phyloP scores from a whole-genome alignment of 2,113 vertebrate genomes.

The Hippocampus mohnikei region DNA sequence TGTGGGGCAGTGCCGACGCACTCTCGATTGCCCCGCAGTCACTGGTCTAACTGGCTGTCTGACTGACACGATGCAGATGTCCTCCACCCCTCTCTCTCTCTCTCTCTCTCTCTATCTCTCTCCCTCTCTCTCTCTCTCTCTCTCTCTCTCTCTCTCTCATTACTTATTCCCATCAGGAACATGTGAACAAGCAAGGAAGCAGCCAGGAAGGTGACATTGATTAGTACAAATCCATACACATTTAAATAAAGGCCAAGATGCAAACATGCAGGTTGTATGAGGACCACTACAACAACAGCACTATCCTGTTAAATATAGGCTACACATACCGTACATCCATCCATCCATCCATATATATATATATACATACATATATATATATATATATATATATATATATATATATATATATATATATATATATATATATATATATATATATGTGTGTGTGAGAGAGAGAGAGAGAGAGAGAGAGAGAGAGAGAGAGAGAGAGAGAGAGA shows the following conservation, averaged over 20 bases:
- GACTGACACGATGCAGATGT: constrained; percentile 44
- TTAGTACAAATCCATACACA: constrained; percentile 1
- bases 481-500: too few relatives aligned
- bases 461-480: too few relatives aligned
- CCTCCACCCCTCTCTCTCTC: constrained; percentile 10
- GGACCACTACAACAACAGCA: background rate
- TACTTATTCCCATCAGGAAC: constrained; percentile 34
- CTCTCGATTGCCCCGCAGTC: background rate
- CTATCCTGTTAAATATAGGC: background rate
- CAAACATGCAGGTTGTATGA: constrained; percentile 1
- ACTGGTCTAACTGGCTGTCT: constrained; percentile 23
- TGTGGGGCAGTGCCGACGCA: background rate
- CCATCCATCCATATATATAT: too few relatives aligned
- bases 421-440: too few relatives aligned
- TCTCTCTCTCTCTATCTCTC: background rate
- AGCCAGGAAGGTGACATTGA: constrained; percentile 47
- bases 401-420: too few relatives aligned
- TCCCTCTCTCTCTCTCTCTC: constrained; percentile 4
- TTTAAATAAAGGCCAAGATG: background rate
- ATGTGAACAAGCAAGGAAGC: constrained; percentile 40
- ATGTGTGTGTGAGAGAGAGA: too few relatives aligned
- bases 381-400: too few relatives aligned
- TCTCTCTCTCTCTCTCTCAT: constrained; percentile 25
- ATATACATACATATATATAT: too few relatives aligned
- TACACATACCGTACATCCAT: background rate